Base-by-base conservation (phyloP, 2,888 invertebrate species). In the Urechis unicinctus region DNA sequence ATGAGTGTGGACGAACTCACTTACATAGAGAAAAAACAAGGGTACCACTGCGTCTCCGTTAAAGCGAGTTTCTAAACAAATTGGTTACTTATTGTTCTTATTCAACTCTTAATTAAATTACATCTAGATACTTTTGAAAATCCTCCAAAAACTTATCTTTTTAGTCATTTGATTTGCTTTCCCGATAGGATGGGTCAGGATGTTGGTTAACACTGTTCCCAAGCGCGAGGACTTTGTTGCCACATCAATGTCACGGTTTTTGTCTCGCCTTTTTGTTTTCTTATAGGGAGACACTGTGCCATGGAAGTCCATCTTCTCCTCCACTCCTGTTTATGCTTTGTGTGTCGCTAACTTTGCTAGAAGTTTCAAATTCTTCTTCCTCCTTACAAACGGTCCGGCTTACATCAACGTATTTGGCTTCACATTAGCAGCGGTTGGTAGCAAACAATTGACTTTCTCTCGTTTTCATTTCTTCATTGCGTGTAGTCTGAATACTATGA, bases 311-410 rank as follows among this genome's bases (percentile, higher is more conserved):
- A 76, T 77, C 36, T 36, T 75, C 52, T 68, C 68, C 47, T 75
- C 75, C 51, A 55, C 69, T 25, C 72, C 75, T 0, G 73, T 76
- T 17, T 56, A 67, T 42, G 65, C 74, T 0, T 61, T 77, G 17
- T 72, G 70, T 56, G 61, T 72, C 25, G 73, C 72, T 58, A 68
- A 74, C 61, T 73, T 75, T 57, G 71, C 69, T 22, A 60, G 74
- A 26, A 71, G 71, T 54, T 75, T 71, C 67, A 66, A 73, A 29
- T 73, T 74, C 57, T 70, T 68, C n/a, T 55, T 76, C 36, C 67
- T 75, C 61, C 61, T 77, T 43, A 75, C 75, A 45, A 75, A 76
- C 55, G 72, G 74, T 55, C 74, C 77, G 0, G 64, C 68, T 29
- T 77, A 71, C 63, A 63, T 76, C 22, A 72, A 69, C 50, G 64